phyloP scores from a whole-genome alignment of 2,888 invertebrate genomes.

The Dichetophora obliterata region DNA sequence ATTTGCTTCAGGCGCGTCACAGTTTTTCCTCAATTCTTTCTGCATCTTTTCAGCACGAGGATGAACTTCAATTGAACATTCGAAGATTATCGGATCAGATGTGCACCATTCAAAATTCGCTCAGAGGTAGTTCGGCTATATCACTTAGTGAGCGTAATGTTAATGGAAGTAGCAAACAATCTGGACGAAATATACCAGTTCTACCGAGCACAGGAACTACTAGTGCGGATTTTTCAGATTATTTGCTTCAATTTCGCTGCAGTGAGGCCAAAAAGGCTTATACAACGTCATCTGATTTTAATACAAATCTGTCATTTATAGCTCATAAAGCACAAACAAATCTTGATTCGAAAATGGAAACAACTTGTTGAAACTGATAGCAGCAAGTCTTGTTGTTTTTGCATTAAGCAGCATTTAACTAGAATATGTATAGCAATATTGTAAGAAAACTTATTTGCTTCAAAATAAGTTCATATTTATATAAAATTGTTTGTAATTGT shows the following conservation, averaged over 20 bases:
- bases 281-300: slow-evolving; percentile 33
- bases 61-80: slow-evolving; percentile 67
- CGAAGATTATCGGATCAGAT: slow-evolving; percentile 67
- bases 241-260: slow-evolving; percentile 56
- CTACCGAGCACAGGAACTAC: slow-evolving; percentile 14
- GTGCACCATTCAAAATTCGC: slow-evolving; percentile 47
- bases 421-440: background rate
- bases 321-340: slow-evolving; percentile 53
- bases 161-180: slow-evolving; percentile 38
- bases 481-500: background rate
- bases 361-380: slow-evolving; percentile 62
- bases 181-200: slow-evolving; percentile 25
- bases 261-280: slow-evolving; percentile 55
- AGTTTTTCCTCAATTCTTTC: slow-evolving; percentile 64
- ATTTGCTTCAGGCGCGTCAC: slow-evolving; percentile 63
- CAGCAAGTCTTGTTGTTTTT: background rate
- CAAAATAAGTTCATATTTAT: slow-evolving; percentile 1
- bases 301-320: slow-evolving; percentile 16
- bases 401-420: background rate
- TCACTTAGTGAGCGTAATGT: slow-evolving; percentile 52
- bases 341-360: slow-evolving; percentile 66
- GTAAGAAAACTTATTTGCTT: background rate
- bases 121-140: slow-evolving; percentile 47
- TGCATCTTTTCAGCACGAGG: slow-evolving; percentile 53
- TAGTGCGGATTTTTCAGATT: slow-evolving; percentile 56